phyloP scores from a whole-genome alignment of 2,797 vertebrate species.

The Epinephelus awoara region DNA sequence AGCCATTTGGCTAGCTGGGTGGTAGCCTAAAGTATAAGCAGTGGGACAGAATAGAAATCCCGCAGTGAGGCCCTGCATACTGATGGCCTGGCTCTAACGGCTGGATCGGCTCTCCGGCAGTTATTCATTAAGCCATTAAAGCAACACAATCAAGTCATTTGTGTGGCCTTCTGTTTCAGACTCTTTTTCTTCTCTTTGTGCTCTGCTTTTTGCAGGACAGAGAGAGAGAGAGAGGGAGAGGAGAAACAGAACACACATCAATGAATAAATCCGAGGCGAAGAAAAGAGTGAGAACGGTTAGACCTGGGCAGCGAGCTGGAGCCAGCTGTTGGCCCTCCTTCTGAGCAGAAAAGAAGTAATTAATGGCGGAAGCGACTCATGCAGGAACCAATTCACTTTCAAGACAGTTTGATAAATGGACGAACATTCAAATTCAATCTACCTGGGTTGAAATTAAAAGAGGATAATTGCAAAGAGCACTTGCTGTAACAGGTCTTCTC shows the following conservation, averaged over 20 bases:
- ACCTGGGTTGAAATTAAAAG: conserved; percentile 63
- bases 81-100: conserved; percentile 75
- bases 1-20: conserved; percentile 59
- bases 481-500: conserved; percentile 46
- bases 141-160: conserved; percentile 74
- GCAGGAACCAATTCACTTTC: conserved; percentile 61
- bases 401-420: conserved; percentile 76
- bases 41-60: conserved; percentile 47
- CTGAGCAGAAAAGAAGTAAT: conserved; percentile 70
- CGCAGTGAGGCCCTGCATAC: conserved; percentile 68
- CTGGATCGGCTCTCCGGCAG: conserved; percentile 70
- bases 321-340: conserved; percentile 75
- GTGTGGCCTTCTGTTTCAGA: conserved; percentile 75
- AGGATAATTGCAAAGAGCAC: conserved; percentile 46
- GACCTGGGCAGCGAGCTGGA: conserved; percentile 58
- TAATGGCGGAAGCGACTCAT: conserved; percentile 73
- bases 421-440: conserved; percentile 63
- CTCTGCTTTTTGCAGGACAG: conserved; percentile 40
- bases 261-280: conserved; percentile 72
- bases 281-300: conserved; percentile 66
- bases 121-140: conserved; percentile 82
- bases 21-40: conserved; percentile 48
- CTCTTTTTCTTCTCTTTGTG: conserved; percentile 69
- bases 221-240: conserved; percentile 1
- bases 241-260: conserved; percentile 64